Evolutionary conservation across 1,140 invertebrate genomes (phyloP).

Genomic region (Macrobrachium nipponense): DNA sequence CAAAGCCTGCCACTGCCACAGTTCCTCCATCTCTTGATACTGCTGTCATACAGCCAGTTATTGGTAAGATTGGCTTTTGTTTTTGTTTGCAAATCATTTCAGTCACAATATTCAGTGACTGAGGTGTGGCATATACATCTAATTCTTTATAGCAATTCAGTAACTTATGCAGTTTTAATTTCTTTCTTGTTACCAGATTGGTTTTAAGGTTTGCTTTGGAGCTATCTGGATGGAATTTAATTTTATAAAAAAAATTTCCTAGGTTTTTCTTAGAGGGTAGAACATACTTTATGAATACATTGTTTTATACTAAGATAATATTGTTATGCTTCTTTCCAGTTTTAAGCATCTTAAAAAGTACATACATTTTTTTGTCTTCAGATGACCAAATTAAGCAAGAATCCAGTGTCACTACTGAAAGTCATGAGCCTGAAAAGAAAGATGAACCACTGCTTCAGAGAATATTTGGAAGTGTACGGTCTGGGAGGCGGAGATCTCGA

Average conservation of each 20-base stretch:
- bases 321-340: too few species aligned
- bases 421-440: slow-evolving; percentile 44
- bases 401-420: not conserved
- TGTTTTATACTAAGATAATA: too few species aligned
- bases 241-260: too few species aligned
- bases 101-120: not conserved
- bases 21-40: not conserved
- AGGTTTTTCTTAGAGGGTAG: too few species aligned
- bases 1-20: not conserved
- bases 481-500: slow-evolving; percentile 54
- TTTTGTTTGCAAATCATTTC: not conserved
- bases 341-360: too few species aligned
- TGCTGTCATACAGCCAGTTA: not conserved
- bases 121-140: not conserved
- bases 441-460: slow-evolving; percentile 54
- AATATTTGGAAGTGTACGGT: slow-evolving; percentile 56
- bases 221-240: too few species aligned
- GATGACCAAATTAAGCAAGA: not conserved
- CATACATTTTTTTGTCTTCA: not conserved
- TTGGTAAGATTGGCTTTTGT: not conserved
- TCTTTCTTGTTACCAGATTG: too few species aligned
- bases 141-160: not conserved
- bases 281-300: too few species aligned
- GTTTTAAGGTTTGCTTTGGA: too few species aligned
- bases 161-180: not conserved